phyloP scores from a whole-genome alignment of 1,140 invertebrate species.

The Bradysia coprophila region DNA sequence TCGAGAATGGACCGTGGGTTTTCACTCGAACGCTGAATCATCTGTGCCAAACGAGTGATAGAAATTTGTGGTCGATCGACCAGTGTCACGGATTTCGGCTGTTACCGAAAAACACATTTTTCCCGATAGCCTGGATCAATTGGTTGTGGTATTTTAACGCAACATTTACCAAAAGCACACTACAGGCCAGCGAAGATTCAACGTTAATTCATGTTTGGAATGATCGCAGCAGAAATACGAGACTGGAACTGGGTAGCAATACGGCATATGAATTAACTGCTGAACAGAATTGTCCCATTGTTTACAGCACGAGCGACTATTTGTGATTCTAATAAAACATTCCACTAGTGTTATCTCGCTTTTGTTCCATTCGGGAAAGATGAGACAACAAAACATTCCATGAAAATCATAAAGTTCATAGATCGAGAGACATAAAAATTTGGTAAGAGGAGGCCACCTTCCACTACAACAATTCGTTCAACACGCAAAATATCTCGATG shows the following conservation, averaged over 20 bases:
- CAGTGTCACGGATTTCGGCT: slow-evolving; percentile 45
- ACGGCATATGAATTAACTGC: slow-evolving; percentile 36
- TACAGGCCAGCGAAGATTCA: slow-evolving; percentile 29
- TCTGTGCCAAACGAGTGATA: slow-evolving; percentile 32
- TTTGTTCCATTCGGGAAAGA: no score
- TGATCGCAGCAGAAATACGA: slow-evolving; percentile 30
- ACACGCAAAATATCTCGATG: no score
- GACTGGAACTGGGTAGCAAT: slow-evolving; percentile 25
- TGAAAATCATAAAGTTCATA: no score
- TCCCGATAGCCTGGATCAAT: slow-evolving; percentile 39
- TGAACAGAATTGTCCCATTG: slow-evolving; percentile 34
- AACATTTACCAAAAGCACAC: slow-evolving; percentile 23
- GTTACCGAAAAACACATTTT: slow-evolving; percentile 37
- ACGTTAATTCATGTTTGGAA: slow-evolving; percentile 51
- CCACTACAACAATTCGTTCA: no score
- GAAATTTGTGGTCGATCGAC: slow-evolving; percentile 32
- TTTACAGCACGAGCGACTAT: slow-evolving; percentile 27
- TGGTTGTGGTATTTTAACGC: slow-evolving; percentile 42
- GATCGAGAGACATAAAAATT: no score
- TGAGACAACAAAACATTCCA: no score
- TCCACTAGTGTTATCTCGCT: no score
- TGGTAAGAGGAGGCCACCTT: no score
- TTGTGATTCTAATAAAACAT: slow-evolving; percentile 3
- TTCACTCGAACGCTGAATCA: slow-evolving; percentile 42
- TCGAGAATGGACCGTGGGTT: slow-evolving; percentile 51